Percentiles rank a stretch among this genome's conserved stretches.
phyloP scores from a whole-genome alignment of 2,113 vertebrate genomes.

The Nothoprocta pentlandii region DNA sequence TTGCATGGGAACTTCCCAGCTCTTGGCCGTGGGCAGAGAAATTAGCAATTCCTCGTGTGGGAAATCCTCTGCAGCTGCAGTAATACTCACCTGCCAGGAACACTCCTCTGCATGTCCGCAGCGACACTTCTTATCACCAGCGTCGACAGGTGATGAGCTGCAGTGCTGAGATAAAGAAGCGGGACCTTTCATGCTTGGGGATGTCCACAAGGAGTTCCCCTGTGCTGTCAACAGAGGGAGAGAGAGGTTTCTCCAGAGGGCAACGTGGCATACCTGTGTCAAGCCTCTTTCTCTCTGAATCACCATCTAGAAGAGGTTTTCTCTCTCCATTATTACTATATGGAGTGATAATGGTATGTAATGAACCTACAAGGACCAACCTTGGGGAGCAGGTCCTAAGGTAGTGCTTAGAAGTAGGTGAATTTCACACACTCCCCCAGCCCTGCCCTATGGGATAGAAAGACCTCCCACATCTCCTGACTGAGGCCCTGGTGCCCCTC shows the following conservation, averaged over 20 bases:
- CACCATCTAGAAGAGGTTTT: not conserved
- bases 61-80: not conserved
- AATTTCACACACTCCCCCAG: not conserved
- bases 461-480: not conserved
- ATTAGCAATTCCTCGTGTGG: not conserved
- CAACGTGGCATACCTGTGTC: not conserved
- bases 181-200: not conserved
- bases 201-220: not conserved
- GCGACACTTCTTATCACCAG: not conserved
- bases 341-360: not conserved
- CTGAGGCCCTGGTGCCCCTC: not conserved
- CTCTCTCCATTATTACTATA: not conserved
- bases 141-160: not conserved
- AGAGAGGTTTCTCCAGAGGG: not conserved
- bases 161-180: not conserved
- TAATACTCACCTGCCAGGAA: slow-evolving; percentile 42
- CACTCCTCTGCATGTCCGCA: not conserved
- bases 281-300: not conserved
- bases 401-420: not conserved
- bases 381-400: slow-evolving; percentile 52
- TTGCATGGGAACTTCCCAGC: not conserved
- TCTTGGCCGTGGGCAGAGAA: not conserved
- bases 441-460: not conserved
- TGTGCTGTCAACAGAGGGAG: not conserved
- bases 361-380: not conserved